These are phyloP conservation scores for Octodon degus DNA, from an alignment of 2,113 vertebrate species.

Conservation along the genomic window DNA sequence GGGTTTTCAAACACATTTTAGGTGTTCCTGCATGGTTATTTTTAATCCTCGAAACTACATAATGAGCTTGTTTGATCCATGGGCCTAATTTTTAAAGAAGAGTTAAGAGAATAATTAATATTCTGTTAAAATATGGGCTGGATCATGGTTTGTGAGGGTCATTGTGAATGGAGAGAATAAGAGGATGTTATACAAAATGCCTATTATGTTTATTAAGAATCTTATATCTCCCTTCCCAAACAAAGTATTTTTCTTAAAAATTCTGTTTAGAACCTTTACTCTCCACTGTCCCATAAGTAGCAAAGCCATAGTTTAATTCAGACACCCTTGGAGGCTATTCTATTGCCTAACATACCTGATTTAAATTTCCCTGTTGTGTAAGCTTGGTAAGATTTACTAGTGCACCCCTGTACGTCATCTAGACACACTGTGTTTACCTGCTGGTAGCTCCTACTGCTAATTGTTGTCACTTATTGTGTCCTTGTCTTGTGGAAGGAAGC, in stretches of 20 bases:
- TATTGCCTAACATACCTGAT: background rate
- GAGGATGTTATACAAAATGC: background rate
- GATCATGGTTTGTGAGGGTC: background rate
- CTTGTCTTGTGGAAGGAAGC: constrained; percentile 8
- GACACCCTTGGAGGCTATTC: background rate
- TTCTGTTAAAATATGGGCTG: background rate
- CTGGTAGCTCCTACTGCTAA: background rate
- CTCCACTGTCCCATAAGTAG: background rate
- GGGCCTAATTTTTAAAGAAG: background rate
- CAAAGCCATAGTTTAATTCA: background rate
- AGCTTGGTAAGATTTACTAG: background rate
- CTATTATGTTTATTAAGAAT: background rate
- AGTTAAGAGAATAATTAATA: background rate
- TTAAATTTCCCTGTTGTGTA: background rate
- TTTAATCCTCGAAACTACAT: background rate
- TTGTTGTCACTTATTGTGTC: background rate
- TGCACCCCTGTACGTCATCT: background rate
- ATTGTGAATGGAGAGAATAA: background rate
- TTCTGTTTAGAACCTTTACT: background rate
- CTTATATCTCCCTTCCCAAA: background rate
- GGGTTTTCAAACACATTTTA: background rate
- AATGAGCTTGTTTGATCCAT: background rate
- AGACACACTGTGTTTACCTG: background rate
- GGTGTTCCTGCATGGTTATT: background rate
- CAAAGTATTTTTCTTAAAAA: background rate